Evolutionary conservation across 2,113 vertebrate genomes (phyloP).

Genomic region (Gobius niger): DNA sequence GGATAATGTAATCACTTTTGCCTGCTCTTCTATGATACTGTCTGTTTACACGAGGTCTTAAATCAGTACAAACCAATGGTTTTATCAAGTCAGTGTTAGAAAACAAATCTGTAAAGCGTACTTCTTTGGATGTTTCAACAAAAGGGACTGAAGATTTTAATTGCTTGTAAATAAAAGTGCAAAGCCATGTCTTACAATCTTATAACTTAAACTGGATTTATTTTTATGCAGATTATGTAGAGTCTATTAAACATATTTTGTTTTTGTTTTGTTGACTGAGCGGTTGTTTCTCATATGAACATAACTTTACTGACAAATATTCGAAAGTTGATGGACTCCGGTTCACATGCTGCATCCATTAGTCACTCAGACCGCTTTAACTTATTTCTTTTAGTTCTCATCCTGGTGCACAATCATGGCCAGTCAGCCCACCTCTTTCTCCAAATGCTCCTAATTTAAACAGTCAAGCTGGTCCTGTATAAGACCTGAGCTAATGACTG

Average conservation of each 20-base stretch:
- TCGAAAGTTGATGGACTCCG: slow-evolving; percentile 23
- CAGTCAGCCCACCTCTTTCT: background rate
- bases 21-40: background rate
- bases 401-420: slow-evolving; percentile 15
- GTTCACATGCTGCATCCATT: slow-evolving; percentile 49
- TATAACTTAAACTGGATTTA: slow-evolving; percentile 70
- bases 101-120: slow-evolving; percentile 63
- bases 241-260: slow-evolving; percentile 57
- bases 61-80: slow-evolving; percentile 52
- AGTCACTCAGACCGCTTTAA: slow-evolving; percentile 42
- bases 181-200: slow-evolving; percentile 41
- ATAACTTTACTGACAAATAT: slow-evolving; percentile 50
- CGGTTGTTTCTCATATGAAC: slow-evolving; percentile 30
- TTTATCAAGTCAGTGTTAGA: slow-evolving; percentile 60
- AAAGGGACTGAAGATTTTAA: slow-evolving; percentile 69
- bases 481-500: slow-evolving; percentile 41
- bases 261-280: slow-evolving; percentile 61
- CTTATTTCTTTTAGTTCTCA: slow-evolving; percentile 49
- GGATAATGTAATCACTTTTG: background rate
- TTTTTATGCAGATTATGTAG: slow-evolving; percentile 73
- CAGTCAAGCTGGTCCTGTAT: slow-evolving; percentile 20
- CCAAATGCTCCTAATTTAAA: slow-evolving; percentile 7
- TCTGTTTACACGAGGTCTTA: slow-evolving; percentile 45
- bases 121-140: slow-evolving; percentile 34
- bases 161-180: slow-evolving; percentile 59